Evolutionary conservation across 2,888 invertebrate genomes (phyloP), one percentile per base, ranked within the genome.

Genomic region (Aspidapion aeneum): DNA sequence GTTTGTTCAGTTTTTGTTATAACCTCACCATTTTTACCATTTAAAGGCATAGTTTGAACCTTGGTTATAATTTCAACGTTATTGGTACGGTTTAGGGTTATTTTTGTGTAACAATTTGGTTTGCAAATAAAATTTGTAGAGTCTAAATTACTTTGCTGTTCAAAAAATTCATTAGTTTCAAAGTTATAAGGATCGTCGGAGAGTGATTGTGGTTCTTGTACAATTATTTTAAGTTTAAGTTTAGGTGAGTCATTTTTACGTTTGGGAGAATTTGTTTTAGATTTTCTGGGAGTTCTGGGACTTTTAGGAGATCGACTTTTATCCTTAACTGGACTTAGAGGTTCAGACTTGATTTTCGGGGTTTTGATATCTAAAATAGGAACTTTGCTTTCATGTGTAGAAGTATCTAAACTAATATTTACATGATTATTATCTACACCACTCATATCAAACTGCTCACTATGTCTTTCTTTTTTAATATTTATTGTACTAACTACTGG

Each of bases 51-150:
- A 64, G 77, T 78, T 58, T 77, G 74, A 21, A 78, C 74, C 72
- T 79, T 77, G 9, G 77, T 78, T 49, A 79, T 76, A 20, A 75
- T 75, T 61, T 77, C 77, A 5, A 75, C 70, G 57, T 78, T 78
- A 60, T 75, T 76, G 16, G 73, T 73, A 58, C 77, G 70, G 65
- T 79, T 78, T 12, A 78, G 63, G 7, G 76, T 78, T 55, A 78
- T 74, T 58, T 76, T 78, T 19, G 77, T 78, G 64, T 74, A 77
- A 16, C 61, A 61, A 58, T 68, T 66, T n/a, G 66, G 50, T 50
- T 63, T 22, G 19, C 59, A 57, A 52, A 18, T 55, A 7, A 35
- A 7, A 35, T 35, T 35, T 7, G 3, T 35, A 35, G 35, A 7
- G 5, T 35, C 35, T 35, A 35, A 12, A 35, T 35, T 35, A 35